These are phyloP conservation scores for Strix uralensis DNA, from an alignment of 2,113 vertebrate genomes.

Conservation along the genomic window DNA sequence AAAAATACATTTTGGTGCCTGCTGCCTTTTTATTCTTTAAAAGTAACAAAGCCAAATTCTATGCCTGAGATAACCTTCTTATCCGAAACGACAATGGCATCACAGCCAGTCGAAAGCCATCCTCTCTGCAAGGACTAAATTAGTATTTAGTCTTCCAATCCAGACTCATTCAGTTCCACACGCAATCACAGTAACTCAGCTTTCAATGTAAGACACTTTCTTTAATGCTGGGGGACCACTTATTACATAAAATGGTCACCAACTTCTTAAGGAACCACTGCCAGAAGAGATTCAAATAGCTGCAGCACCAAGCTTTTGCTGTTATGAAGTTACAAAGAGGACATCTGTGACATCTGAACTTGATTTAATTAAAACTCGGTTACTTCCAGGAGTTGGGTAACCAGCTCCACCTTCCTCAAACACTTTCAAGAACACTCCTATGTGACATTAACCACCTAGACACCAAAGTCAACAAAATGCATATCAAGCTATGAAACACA, in stretches of 20 bases:
- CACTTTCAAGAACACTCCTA: neutral
- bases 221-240: neutral
- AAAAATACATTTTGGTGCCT: neutral
- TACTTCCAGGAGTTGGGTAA: neutral
- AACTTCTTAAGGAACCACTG: neutral
- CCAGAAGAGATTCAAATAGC: neutral
- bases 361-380: neutral
- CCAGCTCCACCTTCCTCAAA: neutral
- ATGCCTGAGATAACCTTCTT: neutral
- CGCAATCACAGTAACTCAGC: neutral
- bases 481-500: neutral
- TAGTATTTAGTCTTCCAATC: neutral
- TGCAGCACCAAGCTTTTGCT: neutral
- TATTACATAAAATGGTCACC: neutral
- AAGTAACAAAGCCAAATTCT: neutral
- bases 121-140: neutral
- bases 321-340: neutral
- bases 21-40: neutral
- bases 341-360: neutral
- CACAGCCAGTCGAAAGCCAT: neutral
- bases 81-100: neutral
- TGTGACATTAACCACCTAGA: neutral
- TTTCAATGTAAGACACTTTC: neutral
- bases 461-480: neutral
- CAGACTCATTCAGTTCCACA: neutral